Base-by-base conservation (phyloP, 2,797 vertebrate genomes). In the Chaetodon trifasciatus region DNA sequence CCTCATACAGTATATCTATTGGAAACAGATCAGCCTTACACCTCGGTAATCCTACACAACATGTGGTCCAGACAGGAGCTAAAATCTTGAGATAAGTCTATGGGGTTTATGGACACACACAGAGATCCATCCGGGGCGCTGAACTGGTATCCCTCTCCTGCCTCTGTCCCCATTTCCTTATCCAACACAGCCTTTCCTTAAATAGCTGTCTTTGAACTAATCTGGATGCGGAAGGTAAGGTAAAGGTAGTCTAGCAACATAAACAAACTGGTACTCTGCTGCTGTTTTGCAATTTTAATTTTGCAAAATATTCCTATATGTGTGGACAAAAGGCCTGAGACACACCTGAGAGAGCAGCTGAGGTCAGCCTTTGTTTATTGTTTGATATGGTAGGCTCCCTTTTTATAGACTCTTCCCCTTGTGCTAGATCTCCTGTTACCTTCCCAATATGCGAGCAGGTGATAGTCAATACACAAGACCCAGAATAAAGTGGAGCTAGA, bases 121-220 rank as follows among this genome's bases (percentile, higher is more conserved):
- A 39, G 61, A 78, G 61, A 86, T 74, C 77, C 63, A 65, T 28
- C 35, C 21, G 1, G 66, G 66, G 56, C 74, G 64, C 40, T 53
- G 57, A 8, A 50, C n/a, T 58, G 28, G 69, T 65, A 42, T 80
- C 57, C 69, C 50, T 58, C 57, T 53, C n/a, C 39, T 53, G 35
- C 49, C 21, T 75, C 70, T 78, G 73, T 79, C 71, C 58, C 60
- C 35, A 8, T 82, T 75, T 85, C 65, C 56, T 83, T 62, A 67
- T 77, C 70, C 55, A 56, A 55, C 62, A 60, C 35, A 76, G 76
- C 76, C 32, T 70, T 77, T 42, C 32, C 6, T 85, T 68, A 76
- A 89, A 88, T 75, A 78, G 67, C n/a, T 15, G 6, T 83, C 74
- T 88, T 87, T 76, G 83, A 88, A 83, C 53, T 89, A 91, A 93